Percentiles rank a stretch among this genome's conserved stretches.
phyloP scores from a whole-genome alignment of 2,113 vertebrate genomes.

The Chaetodon trifascialis region DNA sequence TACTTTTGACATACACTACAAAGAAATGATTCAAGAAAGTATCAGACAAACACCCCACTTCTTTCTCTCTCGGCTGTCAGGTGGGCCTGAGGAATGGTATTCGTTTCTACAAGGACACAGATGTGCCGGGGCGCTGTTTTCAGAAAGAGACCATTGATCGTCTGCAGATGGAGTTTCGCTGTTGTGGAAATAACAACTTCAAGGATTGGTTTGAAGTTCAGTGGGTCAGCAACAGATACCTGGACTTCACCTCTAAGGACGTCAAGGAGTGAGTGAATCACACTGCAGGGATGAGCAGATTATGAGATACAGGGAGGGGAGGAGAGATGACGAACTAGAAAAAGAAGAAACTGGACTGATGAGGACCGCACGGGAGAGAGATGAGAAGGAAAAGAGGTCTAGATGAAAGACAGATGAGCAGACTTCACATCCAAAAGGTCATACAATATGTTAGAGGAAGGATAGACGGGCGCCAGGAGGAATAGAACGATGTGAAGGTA shows the following conservation, averaged over 20 bases:
- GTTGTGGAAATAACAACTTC: slow-evolving; percentile 89
- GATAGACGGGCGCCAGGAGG: not conserved
- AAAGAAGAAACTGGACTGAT: slow-evolving; percentile 13
- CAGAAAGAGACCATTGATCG: slow-evolving; percentile 89
- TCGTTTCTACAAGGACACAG: slow-evolving; percentile 89
- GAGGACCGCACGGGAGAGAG: not conserved
- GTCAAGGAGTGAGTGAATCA: slow-evolving; percentile 88
- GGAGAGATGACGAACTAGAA: slow-evolving; percentile 1
- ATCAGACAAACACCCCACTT: not conserved
- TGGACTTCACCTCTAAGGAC: slow-evolving; percentile 87
- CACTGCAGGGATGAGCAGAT: not conserved
- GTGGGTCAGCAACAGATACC: slow-evolving; percentile 89
- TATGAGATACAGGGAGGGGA: not conserved
- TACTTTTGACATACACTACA: not conserved
- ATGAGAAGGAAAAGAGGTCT: not conserved
- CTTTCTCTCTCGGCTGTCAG: slow-evolving; percentile 56
- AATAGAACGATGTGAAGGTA: slow-evolving; percentile 16
- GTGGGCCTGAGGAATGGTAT: slow-evolving; percentile 87
- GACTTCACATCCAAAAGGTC: slow-evolving; percentile 51
- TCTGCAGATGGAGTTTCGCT: slow-evolving; percentile 88
- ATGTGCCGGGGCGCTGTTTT: slow-evolving; percentile 88
- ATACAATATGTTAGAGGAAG: slow-evolving; percentile 17
- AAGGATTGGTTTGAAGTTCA: slow-evolving; percentile 91
- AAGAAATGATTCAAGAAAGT: not conserved
- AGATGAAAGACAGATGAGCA: slow-evolving; percentile 38